These are phyloP conservation scores for Daktulosphaira vitifoliae DNA, from an alignment of 1,140 invertebrate species.

Conservation along the genomic window DNA sequence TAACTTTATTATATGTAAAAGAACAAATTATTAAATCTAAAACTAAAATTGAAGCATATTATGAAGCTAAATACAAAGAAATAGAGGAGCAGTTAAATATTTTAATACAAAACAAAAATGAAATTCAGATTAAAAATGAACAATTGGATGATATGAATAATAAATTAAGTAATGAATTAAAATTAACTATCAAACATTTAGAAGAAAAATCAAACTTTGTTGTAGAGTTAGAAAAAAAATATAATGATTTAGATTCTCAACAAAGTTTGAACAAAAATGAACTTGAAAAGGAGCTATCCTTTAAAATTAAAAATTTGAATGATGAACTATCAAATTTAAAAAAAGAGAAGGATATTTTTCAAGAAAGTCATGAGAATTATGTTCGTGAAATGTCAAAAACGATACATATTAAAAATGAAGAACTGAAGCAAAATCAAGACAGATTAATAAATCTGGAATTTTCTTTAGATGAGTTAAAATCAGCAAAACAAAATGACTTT, in stretches of 20 bases:
- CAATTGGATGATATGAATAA: not conserved
- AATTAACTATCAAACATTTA: not conserved
- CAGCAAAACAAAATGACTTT: conserved; percentile 13
- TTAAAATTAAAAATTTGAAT: not conserved
- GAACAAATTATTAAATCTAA: not conserved
- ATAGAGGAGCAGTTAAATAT: not conserved
- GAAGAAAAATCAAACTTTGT: not conserved
- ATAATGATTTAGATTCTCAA: conserved; percentile 6
- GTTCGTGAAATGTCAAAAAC: not conserved
- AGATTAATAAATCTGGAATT: conserved; percentile 5
- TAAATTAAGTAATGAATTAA: not conserved
- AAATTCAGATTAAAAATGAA: not conserved
- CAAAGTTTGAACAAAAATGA: conserved; percentile 7
- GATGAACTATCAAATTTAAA: not conserved
- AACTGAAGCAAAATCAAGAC: not conserved
- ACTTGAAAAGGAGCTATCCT: conserved; percentile 18
- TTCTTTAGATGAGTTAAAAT: not conserved
- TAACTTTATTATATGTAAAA: not conserved
- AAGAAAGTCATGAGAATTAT: conserved; percentile 12
- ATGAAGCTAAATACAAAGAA: not conserved
- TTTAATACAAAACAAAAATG: not conserved
- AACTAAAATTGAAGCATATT: not conserved
- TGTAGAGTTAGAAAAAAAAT: not conserved
- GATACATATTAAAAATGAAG: not conserved
- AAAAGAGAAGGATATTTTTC: not conserved